phyloP scores from a whole-genome alignment of 2,888 invertebrate species.

The Agrilus mali region DNA sequence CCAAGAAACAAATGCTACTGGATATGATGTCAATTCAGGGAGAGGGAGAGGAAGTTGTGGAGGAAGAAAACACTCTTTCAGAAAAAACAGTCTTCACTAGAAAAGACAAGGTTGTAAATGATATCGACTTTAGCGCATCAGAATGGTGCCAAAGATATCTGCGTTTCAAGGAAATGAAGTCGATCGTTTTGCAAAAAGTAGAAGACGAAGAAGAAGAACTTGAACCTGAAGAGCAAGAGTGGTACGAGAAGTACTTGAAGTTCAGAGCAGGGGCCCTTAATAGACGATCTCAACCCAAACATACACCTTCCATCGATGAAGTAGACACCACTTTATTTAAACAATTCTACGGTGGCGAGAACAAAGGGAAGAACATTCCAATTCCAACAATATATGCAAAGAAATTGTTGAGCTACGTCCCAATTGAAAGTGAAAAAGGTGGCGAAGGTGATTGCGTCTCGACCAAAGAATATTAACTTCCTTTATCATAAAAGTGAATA shows the following conservation, averaged over 20 bases:
- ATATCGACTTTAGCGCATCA: slow-evolving; percentile 12
- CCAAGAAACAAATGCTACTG: slow-evolving; percentile 5
- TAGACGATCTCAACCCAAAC: no score
- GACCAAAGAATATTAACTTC: no score
- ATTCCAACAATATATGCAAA: no score
- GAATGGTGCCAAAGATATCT: slow-evolving; percentile 13
- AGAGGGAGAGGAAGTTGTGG: slow-evolving; percentile 3
- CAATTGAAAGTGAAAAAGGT: no score
- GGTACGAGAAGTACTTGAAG: slow-evolving; percentile 11
- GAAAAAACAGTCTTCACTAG: slow-evolving; percentile 23
- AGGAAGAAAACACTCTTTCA: slow-evolving; percentile 3
- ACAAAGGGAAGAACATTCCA: slow-evolving; percentile 7
- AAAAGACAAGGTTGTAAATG: slow-evolving; percentile 13
- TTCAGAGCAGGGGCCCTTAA: background rate
- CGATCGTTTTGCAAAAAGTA: background rate
- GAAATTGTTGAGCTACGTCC: no score
- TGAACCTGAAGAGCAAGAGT: slow-evolving; percentile 9
- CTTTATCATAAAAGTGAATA: no score
- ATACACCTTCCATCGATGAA: background rate
- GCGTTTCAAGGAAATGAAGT: slow-evolving; percentile 9
- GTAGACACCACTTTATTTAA: slow-evolving; percentile 6
- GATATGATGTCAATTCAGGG: slow-evolving; percentile 2
- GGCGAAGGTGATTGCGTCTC: no score
- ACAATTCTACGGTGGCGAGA: slow-evolving; percentile 6
- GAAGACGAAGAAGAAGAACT: slow-evolving; percentile 4